Evolutionary conservation across 2,888 invertebrate genomes (phyloP), one percentile per base, ranked within the genome.

Genomic region (Arctia plantaginis): DNA sequence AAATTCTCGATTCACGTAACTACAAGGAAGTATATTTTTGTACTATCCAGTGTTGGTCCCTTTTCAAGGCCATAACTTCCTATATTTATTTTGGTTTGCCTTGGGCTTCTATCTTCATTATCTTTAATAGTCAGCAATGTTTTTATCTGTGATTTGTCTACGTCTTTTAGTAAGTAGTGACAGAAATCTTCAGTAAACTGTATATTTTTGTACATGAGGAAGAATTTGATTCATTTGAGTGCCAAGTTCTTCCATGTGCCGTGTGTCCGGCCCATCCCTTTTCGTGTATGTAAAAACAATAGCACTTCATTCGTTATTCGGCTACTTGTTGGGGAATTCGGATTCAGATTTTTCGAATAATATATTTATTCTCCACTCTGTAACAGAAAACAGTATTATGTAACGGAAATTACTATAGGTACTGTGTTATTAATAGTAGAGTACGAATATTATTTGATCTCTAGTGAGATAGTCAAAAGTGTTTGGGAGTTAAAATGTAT

Each of bases 231-330:
- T 62, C 68, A 82, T 83, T 35, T 55, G 0, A 44, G 68, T 74
- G 69, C 71, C 74, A 47, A 23, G 13, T 77, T 72, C 71, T 62
- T 33, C 59, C 55, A 12, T 12, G 41, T 41, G 20, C 23, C 10
- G 20, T 27, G 69, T 69, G n/a, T 47, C 20, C 66, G 30, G 77
- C 73, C 20, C 80, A 66, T 74, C 84, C 84, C 78, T 80, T 83
- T 84, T 77, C 66, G 51, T 83, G 83, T 84, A 66, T 44, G 23
- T 72, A 51, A 66, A 65, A 65, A 30, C 23, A 69, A 72, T 69
- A 59, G 69, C 41, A 39, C 33, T 72, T 59, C n/a, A 69, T 69
- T 72, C 66, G 66, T 69, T 69, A 66, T 70, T 66, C 62, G 51
- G 30, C 39, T 69, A 18, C 65, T 23, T 69, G 69, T 66, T 47